These are phyloP conservation scores for Aptenodytes forsteri DNA, from an alignment of 2,113 vertebrate species.

Conservation along the genomic window DNA sequence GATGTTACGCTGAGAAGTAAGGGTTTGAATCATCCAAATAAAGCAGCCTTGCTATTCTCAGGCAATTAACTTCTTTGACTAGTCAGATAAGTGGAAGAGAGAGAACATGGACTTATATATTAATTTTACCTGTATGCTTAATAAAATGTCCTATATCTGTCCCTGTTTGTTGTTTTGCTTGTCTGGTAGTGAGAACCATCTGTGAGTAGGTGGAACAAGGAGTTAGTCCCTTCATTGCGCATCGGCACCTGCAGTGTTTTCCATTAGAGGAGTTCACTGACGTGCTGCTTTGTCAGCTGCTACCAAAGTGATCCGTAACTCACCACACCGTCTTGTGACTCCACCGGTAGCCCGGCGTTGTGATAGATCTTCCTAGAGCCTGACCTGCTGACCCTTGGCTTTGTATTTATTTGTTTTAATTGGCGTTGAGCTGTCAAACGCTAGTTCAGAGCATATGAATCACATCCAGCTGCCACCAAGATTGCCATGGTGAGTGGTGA, in stretches of 20 bases:
- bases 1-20: not conserved
- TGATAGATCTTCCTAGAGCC: not conserved
- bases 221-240: not conserved
- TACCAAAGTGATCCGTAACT: not conserved
- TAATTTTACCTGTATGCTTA: not conserved
- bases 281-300: not conserved
- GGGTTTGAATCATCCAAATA: not conserved
- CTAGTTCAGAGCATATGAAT: not conserved
- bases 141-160: not conserved
- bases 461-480: not conserved
- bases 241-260: not conserved
- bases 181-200: not conserved
- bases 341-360: accelerated
- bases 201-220: not conserved
- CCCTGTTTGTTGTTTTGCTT: not conserved
- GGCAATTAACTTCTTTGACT: not conserved
- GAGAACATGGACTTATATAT: not conserved
- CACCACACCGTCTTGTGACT: accelerated
- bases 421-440: accelerated
- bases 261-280: not conserved
- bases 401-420: not conserved
- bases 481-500: accelerated
- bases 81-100: not conserved
- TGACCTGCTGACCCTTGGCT: not conserved
- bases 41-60: not conserved